Percentiles rank a stretch among this genome's conserved stretches.
Evolutionary conservation across 2,113 vertebrate species (phyloP).

Genomic region (Tachycineta bicolor): DNA sequence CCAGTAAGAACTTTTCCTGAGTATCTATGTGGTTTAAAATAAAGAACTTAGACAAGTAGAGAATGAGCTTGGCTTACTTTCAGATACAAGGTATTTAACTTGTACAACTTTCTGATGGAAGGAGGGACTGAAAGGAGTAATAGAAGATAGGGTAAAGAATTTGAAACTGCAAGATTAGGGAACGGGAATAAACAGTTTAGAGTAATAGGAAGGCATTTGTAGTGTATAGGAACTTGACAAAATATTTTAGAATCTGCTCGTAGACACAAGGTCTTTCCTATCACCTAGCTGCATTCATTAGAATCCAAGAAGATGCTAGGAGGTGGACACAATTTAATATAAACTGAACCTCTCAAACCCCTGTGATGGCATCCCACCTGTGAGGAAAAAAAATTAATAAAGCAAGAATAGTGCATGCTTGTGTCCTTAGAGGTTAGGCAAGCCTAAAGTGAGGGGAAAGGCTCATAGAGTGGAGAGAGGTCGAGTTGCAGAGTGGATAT

Average conservation of each 20-base stretch:
- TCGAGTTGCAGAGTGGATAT: neutral
- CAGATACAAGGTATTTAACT: neutral
- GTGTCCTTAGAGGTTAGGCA: neutral
- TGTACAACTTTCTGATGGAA: neutral
- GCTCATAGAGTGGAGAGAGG: neutral
- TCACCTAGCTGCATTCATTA: neutral
- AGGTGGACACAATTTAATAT: neutral
- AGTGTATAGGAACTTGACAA: neutral
- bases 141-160: neutral
- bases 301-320: neutral
- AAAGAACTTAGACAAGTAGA: neutral
- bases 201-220: neutral
- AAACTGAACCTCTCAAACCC: neutral
- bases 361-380: neutral
- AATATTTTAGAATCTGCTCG: neutral
- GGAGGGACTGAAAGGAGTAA: neutral
- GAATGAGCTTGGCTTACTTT: neutral
- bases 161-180: neutral
- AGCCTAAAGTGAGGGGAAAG: neutral
- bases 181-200: neutral
- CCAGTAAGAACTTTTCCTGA: neutral
- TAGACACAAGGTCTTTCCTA: neutral
- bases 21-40: neutral
- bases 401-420: neutral
- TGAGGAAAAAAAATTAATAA: neutral